Percentiles rank a stretch among this genome's conserved stretches.
These are phyloP conservation scores for Macrotus californicus DNA, from an alignment of 2,113 vertebrate genomes.

Conservation along the genomic window DNA sequence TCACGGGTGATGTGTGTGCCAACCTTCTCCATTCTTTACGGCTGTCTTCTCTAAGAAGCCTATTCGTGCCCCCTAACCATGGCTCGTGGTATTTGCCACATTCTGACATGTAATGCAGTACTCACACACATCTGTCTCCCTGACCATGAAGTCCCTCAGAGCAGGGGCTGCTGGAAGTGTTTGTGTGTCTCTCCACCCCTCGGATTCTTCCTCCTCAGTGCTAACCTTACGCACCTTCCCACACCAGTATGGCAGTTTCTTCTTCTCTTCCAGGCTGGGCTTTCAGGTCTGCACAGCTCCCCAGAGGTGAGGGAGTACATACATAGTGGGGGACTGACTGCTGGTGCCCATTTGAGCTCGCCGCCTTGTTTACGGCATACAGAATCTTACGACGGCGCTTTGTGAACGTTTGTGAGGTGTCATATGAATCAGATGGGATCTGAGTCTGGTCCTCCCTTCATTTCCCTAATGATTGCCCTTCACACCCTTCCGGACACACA, in stretches of 20 bases:
- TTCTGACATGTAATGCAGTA: neutral
- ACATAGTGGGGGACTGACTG: rapidly evolving
- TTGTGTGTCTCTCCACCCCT: neutral
- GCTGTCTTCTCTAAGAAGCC: neutral
- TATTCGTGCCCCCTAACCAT: neutral
- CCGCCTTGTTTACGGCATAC: neutral
- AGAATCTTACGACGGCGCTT: neutral
- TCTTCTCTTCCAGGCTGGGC: neutral
- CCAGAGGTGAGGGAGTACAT: rapidly evolving
- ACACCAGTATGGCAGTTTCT: neutral
- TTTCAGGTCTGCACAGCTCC: neutral
- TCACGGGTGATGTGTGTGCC: neutral
- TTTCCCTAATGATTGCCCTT: neutral
- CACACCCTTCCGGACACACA: neutral
- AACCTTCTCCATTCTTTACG: neutral
- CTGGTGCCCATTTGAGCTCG: neutral
- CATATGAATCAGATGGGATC: neutral
- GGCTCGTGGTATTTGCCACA: neutral
- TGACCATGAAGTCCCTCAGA: neutral
- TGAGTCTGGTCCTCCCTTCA: neutral
- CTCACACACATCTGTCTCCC: neutral
- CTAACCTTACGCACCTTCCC: neutral
- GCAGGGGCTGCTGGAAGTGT: neutral
- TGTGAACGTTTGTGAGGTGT: neutral
- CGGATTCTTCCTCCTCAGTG: neutral